These are phyloP conservation scores for Saccostrea echinata DNA, from an alignment of 1,140 invertebrate species.

Conservation along the genomic window DNA sequence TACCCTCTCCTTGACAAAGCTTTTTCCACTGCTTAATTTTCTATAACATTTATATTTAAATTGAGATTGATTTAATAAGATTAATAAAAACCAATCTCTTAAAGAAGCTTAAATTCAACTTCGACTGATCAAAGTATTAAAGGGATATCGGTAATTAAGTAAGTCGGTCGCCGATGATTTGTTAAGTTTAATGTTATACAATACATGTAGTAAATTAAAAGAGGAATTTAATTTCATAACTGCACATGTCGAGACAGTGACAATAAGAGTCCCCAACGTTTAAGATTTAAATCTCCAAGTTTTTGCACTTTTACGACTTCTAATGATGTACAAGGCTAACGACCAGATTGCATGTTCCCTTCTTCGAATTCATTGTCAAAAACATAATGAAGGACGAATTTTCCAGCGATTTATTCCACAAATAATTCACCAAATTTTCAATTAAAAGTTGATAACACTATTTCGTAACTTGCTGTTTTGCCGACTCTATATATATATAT, in stretches of 20 bases:
- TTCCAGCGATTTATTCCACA: not conserved
- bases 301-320: not conserved
- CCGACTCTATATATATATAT: too few relatives aligned
- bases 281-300: not conserved
- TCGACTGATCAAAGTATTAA: constrained; percentile 6
- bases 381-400: not conserved
- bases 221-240: not conserved
- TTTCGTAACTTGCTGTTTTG: too few relatives aligned
- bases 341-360: not conserved
- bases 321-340: not conserved
- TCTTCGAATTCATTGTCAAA: not conserved
- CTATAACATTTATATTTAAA: not conserved
- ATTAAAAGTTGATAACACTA: too few relatives aligned
- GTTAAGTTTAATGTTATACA: not conserved
- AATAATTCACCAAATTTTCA: too few relatives aligned
- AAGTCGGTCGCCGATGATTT: constrained; percentile 12
- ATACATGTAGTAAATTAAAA: not conserved
- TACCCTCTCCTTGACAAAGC: not conserved
- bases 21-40: not conserved
- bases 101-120: not conserved
- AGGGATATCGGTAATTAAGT: constrained; percentile 24
- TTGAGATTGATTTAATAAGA: constrained; percentile 35
- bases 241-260: not conserved
- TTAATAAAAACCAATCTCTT: constrained; percentile 20
- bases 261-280: not conserved